These are phyloP conservation scores for Prorops nasuta DNA, from an alignment of 1,140 invertebrate genomes.

Conservation along the genomic window DNA sequence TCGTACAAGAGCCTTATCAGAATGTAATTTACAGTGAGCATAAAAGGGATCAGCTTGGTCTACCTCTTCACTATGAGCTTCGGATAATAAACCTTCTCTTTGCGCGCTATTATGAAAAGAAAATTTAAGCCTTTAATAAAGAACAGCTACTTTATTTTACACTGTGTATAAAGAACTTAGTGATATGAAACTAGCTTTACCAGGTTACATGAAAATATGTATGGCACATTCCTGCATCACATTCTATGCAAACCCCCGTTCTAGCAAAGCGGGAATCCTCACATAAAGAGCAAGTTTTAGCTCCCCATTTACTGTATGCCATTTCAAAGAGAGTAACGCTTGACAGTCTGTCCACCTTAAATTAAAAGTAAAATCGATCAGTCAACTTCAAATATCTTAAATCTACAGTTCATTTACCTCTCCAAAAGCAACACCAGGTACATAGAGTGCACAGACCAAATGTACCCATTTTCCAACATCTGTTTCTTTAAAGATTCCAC, in stretches of 20 bases:
- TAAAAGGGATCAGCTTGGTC: constrained; percentile 97
- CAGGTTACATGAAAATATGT: constrained; percentile 98
- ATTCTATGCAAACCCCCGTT: constrained; percentile 93
- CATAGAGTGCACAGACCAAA: constrained; percentile 93
- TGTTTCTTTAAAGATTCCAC: constrained; percentile 95
- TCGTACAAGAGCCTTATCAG: constrained; percentile 77
- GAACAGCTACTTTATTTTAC: neutral
- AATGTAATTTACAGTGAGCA: constrained; percentile 92
- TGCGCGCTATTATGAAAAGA: constrained; percentile 73
- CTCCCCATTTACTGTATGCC: constrained; percentile 92
- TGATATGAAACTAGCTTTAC: constrained; percentile 59
- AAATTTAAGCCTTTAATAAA: too few species aligned
- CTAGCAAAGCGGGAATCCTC: constrained; percentile 81
- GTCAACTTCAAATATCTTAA: constrained; percentile 13
- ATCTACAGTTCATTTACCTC: constrained; percentile 65
- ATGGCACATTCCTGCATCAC: constrained; percentile 97
- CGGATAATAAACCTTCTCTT: constrained; percentile 85
- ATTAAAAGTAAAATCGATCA: constrained; percentile 5
- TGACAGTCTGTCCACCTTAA: constrained; percentile 75
- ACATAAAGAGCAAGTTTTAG: constrained; percentile 84
- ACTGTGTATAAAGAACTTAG: neutral
- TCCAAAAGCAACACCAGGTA: constrained; percentile 94
- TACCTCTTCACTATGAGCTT: constrained; percentile 89
- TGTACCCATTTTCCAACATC: constrained; percentile 97
- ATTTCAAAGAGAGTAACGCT: constrained; percentile 93